A percentile compares a stretch with the other conserved stretches of the same genome.
These are phyloP conservation scores for Tetraodon nigroviridis DNA, from an alignment of 2,113 vertebrate species.

Conservation along the genomic window DNA sequence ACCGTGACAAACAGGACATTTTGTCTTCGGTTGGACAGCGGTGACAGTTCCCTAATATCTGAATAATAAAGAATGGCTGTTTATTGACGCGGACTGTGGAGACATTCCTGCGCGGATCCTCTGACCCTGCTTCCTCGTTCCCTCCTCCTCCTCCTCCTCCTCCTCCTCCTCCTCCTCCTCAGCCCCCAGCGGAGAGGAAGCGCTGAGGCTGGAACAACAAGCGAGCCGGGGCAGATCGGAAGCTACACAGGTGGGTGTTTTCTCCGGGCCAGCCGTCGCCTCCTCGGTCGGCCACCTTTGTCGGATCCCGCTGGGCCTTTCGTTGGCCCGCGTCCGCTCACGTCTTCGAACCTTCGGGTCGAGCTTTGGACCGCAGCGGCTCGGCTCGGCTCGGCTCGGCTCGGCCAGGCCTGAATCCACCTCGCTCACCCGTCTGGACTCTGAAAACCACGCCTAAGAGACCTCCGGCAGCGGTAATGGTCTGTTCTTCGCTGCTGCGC, in stretches of 20 bases:
- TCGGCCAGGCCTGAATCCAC: conserved; percentile 54
- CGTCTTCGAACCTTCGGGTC: conserved; percentile 18
- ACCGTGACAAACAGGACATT: too few relatives aligned
- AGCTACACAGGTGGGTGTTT: conserved; percentile 63
- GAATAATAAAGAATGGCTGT: too few relatives aligned
- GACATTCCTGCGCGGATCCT: background rate
- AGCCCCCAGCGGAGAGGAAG: conserved; percentile 61
- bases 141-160: conserved; percentile 33
- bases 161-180: conserved; percentile 4
- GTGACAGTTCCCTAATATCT: too few relatives aligned
- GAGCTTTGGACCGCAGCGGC: conserved; percentile 29
- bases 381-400: conserved; percentile 26
- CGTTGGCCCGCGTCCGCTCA: conserved; percentile 19
- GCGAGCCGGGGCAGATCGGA: conserved; percentile 23
- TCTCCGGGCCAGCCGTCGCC: conserved; percentile 10
- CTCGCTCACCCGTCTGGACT: conserved; percentile 50
- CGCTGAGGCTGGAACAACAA: conserved; percentile 62
- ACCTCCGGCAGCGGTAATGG: conserved; percentile 40
- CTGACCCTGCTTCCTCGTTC: conserved; percentile 1
- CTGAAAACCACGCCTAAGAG: conserved; percentile 41
- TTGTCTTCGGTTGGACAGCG: too few relatives aligned
- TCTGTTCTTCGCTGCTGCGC: background rate
- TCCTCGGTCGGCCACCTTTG: background rate
- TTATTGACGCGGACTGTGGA: background rate
- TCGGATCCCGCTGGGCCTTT: conserved; percentile 1